Evolutionary conservation across 2,113 vertebrate genomes (phyloP).

Genomic region (Psittacara wagleri): DNA sequence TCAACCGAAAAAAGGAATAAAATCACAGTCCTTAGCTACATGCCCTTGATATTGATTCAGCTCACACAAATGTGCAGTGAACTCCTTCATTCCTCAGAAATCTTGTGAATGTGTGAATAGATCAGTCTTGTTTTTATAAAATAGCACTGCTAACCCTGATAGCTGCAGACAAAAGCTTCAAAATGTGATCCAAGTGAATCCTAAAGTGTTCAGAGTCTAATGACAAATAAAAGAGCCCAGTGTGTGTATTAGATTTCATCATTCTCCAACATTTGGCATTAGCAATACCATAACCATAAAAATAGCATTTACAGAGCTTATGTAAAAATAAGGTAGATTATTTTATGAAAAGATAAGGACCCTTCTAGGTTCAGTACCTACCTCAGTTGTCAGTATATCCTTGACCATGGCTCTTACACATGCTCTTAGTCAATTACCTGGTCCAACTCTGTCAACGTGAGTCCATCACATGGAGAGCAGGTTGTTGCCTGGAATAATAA

Average conservation of each 20-base stretch:
- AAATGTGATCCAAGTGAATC: conserved; percentile 15
- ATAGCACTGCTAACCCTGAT: not conserved
- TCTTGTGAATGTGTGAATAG: not conserved
- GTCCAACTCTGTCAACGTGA: not conserved
- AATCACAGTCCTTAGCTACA: not conserved
- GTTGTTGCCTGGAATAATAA: not conserved
- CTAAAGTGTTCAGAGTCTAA: not conserved
- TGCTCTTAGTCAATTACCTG: not conserved
- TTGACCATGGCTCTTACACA: rapidly evolving
- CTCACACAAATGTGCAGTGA: not conserved
- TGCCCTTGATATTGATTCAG: conserved; percentile 5
- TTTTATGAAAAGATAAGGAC: not conserved
- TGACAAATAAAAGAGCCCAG: not conserved
- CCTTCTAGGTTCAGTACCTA: not conserved
- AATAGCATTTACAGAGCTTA: not conserved
- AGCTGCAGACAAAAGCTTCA: not conserved
- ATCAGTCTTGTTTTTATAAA: not conserved
- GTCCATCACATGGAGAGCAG: not conserved
- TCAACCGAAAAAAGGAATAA: not conserved
- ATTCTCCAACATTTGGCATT: not conserved
- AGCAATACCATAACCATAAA: not conserved
- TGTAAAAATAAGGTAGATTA: not conserved
- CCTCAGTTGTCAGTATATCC: not conserved
- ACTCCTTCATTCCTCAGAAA: not conserved
- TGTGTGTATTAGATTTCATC: not conserved